Base-by-base conservation (phyloP, 2,113 vertebrate species). In the Cryptoleucopteryx plumbea region DNA sequence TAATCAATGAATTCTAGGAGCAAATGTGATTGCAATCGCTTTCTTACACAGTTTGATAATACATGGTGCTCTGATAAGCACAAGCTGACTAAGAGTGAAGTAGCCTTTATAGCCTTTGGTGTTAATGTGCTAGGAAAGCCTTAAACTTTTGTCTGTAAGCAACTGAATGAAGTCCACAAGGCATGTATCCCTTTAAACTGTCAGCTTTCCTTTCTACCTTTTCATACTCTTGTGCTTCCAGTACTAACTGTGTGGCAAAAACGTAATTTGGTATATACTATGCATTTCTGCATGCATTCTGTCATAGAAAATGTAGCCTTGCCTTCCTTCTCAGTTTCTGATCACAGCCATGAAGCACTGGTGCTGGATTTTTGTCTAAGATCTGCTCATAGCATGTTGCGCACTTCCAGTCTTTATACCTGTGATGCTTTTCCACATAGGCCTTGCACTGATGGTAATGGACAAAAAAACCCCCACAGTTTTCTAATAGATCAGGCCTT, bases 381-480 rank as follows among this genome's bases (percentile, higher is more conserved):
- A 48, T 47, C 45, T 59, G 50, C 27, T 45, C 15, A 29, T 19
- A 45, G 43, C 36, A 52, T 1, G 1, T 73, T 52, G 38, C 20
- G 15, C 2, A 4, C 19, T 73, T 59, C 63, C 34, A 66, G 34
- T 53, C 61, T 32, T 67, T 68, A 61, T 3, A 53, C 10, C 14
- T 42, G 34, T 61, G n/a, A 36, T 68, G 17, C 47, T 53, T 68
- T 87, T 42, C 47, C 55, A 50, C 18, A 14, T 17, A 48, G 42
- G 26, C 19, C 56, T 92, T 75, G 36, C 7, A 20, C 15, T 38
- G 61, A 32, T 58, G 17, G 21, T 43, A 72, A 36, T 3, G 13
- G 3, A 12, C 26, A 45, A 36, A 50, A 55, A 36, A 27, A 3
- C 0, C 8, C 6, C 18, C 13, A 5, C 9, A 32, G 1, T 59